Evolutionary conservation across 2,888 invertebrate species (phyloP).

Genomic region (Eupithecia dodoneata): DNA sequence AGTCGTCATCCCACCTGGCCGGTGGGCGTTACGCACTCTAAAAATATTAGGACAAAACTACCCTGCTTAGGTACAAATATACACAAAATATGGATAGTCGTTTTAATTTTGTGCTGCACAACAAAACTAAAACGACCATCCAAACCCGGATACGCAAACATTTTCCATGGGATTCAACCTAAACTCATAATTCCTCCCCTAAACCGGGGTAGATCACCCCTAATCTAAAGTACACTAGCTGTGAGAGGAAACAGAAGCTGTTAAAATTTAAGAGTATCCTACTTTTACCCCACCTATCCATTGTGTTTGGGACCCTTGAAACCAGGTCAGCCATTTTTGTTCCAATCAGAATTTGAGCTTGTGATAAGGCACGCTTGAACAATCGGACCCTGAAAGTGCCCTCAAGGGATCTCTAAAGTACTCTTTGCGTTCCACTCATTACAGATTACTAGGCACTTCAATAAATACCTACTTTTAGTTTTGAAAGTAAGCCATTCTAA

Average conservation of each 20-base stretch:
- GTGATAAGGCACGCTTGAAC: slow-evolving; percentile 67
- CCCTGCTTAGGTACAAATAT: too few species aligned
- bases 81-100: too few species aligned
- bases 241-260: slow-evolving; percentile 24
- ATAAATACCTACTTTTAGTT: not conserved
- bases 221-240: slow-evolving; percentile 15
- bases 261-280: slow-evolving; percentile 16
- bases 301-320: slow-evolving; percentile 39
- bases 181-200: not conserved
- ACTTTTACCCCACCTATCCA: slow-evolving; percentile 3
- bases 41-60: not conserved
- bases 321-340: slow-evolving; percentile 55
- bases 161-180: slow-evolving; percentile 6
- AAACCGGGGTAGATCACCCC: slow-evolving; percentile 11
- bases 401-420: slow-evolving; percentile 37
- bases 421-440: slow-evolving; percentile 32
- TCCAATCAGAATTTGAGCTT: slow-evolving; percentile 59
- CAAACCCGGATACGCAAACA: not conserved
- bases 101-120: too few species aligned
- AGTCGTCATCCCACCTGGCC: too few species aligned
- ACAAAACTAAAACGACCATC: not conserved
- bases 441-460: slow-evolving; percentile 35
- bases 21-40: too few species aligned
- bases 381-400: slow-evolving; percentile 53
- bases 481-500: not conserved